Percentiles rank a stretch among this genome's conserved stretches.
phyloP scores from a whole-genome alignment of 2,888 invertebrate genomes.

The Eristalinus aeneus region DNA sequence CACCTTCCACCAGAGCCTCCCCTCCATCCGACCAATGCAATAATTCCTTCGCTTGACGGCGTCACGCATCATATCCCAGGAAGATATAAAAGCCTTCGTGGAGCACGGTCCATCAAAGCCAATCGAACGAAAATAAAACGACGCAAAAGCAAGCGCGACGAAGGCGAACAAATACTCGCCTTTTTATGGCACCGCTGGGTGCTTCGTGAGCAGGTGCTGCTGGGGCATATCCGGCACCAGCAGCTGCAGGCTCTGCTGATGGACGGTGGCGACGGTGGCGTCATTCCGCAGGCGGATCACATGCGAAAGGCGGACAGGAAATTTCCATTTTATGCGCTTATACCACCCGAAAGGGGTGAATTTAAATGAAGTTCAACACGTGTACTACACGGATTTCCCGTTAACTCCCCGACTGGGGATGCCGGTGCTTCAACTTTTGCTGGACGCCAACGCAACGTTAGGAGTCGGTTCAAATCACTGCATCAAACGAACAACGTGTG shows the following conservation, averaged over 20 bases:
- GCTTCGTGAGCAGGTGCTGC: neutral
- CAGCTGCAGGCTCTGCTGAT: neutral
- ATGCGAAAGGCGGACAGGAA: slow-evolving; percentile 16
- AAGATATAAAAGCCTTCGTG: slow-evolving; percentile 17
- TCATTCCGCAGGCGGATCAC: slow-evolving; percentile 25
- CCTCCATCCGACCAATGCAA: neutral
- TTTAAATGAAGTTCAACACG: slow-evolving; percentile 9
- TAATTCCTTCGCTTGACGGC: slow-evolving; percentile 3
- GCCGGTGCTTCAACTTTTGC: neutral
- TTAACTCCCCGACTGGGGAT: neutral
- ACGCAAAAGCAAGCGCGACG: neutral
- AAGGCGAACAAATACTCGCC: neutral
- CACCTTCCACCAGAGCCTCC: neutral
- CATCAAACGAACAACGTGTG: neutral
- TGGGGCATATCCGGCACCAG: neutral
- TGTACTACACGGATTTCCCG: neutral
- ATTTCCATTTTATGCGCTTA: slow-evolving; percentile 22
- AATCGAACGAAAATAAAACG: slow-evolving; percentile 7
- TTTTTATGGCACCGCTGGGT: neutral
- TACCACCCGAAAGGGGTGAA: slow-evolving; percentile 8
- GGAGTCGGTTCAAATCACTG: neutral
- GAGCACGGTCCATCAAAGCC: slow-evolving; percentile 27
- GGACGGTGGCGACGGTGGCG: neutral
- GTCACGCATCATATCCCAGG: slow-evolving; percentile 25
- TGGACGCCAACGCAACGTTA: neutral